Conservation (phyloP, 2,888 invertebrate species). For the Eulithis prunata region DNA sequence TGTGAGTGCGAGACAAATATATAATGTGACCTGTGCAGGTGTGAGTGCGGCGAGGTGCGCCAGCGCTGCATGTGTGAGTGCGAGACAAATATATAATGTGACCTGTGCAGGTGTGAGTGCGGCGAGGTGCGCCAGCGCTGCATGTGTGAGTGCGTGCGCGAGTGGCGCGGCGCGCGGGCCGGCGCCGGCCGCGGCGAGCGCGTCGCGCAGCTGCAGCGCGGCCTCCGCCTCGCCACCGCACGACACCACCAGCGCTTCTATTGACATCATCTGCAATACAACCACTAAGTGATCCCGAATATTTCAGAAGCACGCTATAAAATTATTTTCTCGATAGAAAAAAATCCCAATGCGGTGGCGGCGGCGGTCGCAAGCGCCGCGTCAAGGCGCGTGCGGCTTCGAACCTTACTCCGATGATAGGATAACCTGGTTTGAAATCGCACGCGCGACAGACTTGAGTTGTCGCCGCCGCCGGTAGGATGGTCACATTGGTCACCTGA, state of each 20-base stretch:
- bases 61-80: background rate
- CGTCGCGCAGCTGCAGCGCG: conserved; percentile 39
- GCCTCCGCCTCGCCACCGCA: conserved; percentile 27
- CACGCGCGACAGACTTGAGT: no score
- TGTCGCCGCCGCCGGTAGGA: background rate
- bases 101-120: background rate
- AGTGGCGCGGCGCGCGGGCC: conserved; percentile 31
- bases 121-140: conserved; percentile 13
- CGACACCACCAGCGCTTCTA: conserved; percentile 24
- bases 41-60: background rate
- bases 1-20: conserved; percentile 17
- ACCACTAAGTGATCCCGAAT: no score
- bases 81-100: no score
- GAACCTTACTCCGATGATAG: no score
- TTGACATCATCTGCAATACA: no score
- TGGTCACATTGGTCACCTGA: conserved; percentile 5
- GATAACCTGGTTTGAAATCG: no score
- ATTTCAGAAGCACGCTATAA: no score
- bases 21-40: background rate
- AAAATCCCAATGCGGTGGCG: no score
- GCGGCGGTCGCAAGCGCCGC: no score
- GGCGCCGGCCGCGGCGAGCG: conserved; percentile 39
- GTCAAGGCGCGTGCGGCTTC: no score
- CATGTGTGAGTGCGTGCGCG: conserved; percentile 26
- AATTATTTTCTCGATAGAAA: no score